Evolutionary conservation across 2,888 invertebrate genomes (phyloP).

Genomic region (Phoronis australis): DNA sequence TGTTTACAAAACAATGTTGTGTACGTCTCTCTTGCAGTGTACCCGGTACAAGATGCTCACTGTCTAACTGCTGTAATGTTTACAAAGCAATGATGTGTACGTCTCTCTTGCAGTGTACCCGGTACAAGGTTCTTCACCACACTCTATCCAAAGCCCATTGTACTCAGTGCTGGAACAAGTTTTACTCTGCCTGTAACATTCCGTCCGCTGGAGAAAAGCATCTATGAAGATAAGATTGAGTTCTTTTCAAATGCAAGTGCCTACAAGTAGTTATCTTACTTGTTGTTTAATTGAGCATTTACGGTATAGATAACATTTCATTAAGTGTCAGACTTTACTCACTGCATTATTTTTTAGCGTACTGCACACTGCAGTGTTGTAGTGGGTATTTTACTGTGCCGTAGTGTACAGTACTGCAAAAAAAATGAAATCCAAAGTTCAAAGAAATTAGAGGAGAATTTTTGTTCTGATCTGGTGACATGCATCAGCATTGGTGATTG

Average conservation of each 20-base stretch:
- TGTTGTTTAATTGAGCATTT: not conserved
- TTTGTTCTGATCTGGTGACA: not conserved
- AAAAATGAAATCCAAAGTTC: too few species aligned
- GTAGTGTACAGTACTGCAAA: too few species aligned
- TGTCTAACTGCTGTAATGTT: too few species aligned
- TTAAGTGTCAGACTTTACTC: not conserved
- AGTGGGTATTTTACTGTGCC: too few species aligned
- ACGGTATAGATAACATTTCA: not conserved
- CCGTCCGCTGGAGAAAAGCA: conserved; percentile 44
- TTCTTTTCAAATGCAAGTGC: conserved; percentile 41
- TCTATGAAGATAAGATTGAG: conserved; percentile 43
- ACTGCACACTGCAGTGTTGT: too few species aligned
- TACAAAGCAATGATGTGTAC: too few species aligned
- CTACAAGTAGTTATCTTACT: not conserved
- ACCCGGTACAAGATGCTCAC: conserved; percentile 42
- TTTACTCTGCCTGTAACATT: conserved; percentile 50
- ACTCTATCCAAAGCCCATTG: conserved; percentile 47
- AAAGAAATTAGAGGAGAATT: not conserved
- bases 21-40: conserved; percentile 26
- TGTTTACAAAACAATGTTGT: too few species aligned
- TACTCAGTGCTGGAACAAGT: conserved; percentile 50
- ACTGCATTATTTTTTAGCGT: not conserved
- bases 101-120: conserved; percentile 33
- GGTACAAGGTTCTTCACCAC: conserved; percentile 45
- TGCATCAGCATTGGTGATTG: not conserved